Percentiles rank a stretch among this genome's conserved stretches.
Evolutionary conservation across 2,888 invertebrate genomes (phyloP).

Genomic region (Ashinkailepas kermadecensis): DNA sequence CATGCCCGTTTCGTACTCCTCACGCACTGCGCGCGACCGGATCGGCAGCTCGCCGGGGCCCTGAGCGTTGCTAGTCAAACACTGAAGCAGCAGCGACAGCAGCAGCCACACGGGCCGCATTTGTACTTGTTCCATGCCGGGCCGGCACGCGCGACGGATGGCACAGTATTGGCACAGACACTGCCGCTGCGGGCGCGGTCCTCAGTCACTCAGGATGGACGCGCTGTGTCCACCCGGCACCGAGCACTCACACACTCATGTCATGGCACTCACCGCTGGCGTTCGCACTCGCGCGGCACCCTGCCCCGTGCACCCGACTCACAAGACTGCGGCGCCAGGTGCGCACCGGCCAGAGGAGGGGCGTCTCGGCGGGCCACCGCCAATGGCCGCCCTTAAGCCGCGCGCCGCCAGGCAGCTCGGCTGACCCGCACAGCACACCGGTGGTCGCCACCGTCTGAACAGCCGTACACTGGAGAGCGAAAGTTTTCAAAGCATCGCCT

Average conservation of each 20-base stretch:
- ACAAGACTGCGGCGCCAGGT: neutral
- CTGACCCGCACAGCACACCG: neutral
- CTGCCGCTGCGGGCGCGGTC: neutral
- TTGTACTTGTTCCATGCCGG: neutral
- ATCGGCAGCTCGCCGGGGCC: slow-evolving; percentile 36
- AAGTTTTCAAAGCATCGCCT: too few relatives aligned
- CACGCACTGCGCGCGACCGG: slow-evolving; percentile 25
- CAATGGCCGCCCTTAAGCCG: neutral
- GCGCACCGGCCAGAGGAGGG: neutral
- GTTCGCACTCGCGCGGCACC: neutral
- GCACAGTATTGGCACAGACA: slow-evolving; percentile 10
- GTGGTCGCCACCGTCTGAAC: neutral
- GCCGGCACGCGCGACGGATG: neutral
- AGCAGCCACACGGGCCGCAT: slow-evolving; percentile 32
- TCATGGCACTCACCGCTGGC: slow-evolving; percentile 17
- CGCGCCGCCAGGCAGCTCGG: neutral
- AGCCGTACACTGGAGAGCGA: neutral
- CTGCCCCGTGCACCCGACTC: neutral
- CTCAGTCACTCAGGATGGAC: slow-evolving; percentile 13
- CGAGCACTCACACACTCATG: slow-evolving; percentile 1
- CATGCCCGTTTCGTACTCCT: slow-evolving; percentile 30
- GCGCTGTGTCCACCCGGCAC: neutral
- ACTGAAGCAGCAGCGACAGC: slow-evolving; percentile 34
- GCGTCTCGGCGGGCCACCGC: neutral
- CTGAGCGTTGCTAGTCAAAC: slow-evolving; percentile 36